Conservation (phyloP, 2,797 vertebrate species). For the Tauraco hartlaubi region DNA sequence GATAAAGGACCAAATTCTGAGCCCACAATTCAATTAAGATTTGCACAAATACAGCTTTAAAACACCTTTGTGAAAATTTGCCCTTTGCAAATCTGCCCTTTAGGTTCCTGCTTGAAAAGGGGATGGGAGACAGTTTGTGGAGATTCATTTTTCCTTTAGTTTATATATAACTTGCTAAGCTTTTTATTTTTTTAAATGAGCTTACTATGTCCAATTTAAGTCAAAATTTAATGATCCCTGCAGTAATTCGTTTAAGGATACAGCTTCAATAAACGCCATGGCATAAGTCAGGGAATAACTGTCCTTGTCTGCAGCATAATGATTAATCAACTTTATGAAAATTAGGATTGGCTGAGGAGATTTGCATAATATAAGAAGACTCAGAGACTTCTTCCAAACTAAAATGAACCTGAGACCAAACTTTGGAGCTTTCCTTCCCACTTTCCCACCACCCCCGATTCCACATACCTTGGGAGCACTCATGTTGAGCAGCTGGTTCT, state of each 20-base stretch:
- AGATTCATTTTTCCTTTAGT: constrained; percentile 58
- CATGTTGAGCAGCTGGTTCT: not conserved
- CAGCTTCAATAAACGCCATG: constrained; percentile 40
- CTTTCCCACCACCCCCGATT: not conserved
- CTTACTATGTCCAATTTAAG: constrained; percentile 71
- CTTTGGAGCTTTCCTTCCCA: not conserved
- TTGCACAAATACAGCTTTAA: constrained; percentile 1
- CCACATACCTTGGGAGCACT: not conserved
- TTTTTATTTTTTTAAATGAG: constrained; percentile 69
- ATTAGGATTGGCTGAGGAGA: constrained; percentile 45
- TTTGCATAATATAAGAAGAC: constrained; percentile 50
- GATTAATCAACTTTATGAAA: constrained; percentile 71
- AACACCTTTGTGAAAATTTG: not conserved
- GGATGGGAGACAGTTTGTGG: not conserved
- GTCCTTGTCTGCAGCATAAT: constrained; percentile 24
- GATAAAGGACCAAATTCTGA: not conserved
- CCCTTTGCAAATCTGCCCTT: constrained; percentile 53
- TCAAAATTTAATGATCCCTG: constrained; percentile 74
- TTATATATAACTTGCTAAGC: constrained; percentile 71
- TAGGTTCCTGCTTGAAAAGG: not conserved
- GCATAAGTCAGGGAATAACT: constrained; percentile 67
- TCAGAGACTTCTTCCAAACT: not conserved
- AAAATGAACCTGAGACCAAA: not conserved
- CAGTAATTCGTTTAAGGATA: constrained; percentile 71
- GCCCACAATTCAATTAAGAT: constrained; percentile 9